Evolutionary conservation across 2,113 vertebrate genomes (phyloP), one percentile per base, ranked within the genome.

Genomic region (Ploceus nigricollis): DNA sequence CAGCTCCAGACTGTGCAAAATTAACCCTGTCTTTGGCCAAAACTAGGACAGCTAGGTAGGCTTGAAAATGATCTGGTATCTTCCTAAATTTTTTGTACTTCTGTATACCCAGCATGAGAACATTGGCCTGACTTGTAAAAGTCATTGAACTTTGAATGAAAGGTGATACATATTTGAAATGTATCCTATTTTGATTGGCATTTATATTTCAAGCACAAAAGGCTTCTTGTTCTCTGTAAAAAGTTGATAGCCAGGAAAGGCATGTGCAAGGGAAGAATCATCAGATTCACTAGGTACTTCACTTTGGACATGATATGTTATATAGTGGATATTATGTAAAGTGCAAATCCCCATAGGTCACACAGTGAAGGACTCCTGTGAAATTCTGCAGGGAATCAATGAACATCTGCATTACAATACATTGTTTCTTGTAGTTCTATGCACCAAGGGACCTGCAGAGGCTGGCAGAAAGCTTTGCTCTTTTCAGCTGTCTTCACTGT

Each of bases 371-470:
- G 95, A 93, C 97, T 97, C 80, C 47, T 93, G 57, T 91, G 94
- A 84, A 94, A 96, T 94, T 96, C 97, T 94, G 40, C 85, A 72
- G 97, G 94, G 97, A 97, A 93, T 97, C 94, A 90, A 80, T 95
- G 93, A 97, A 94, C 92, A 97, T 97, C 97, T 97, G 95, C 97
- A 97, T 97, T 93, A 97, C 92, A 97, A 95, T 97, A 58, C 89
- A 77, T 89, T 95, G 94, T 96, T 97, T 96, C 96, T 90, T 97
- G 96, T 97, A 87, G 72, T 92, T 97, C 96, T 90, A 85, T 87
- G 82, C 84, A 92, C 90, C 94, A 48, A 69, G 90, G 91, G 96
- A 95, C 87, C 76, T 93, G 90, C 82, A 72, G 95, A 87, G 90
- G 58, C 96, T 97, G 93, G 48, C 90, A 87, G 90, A 95, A 96